phyloP scores from a whole-genome alignment of 2,113 vertebrate genomes.

The Leptodactylus fuscus region DNA sequence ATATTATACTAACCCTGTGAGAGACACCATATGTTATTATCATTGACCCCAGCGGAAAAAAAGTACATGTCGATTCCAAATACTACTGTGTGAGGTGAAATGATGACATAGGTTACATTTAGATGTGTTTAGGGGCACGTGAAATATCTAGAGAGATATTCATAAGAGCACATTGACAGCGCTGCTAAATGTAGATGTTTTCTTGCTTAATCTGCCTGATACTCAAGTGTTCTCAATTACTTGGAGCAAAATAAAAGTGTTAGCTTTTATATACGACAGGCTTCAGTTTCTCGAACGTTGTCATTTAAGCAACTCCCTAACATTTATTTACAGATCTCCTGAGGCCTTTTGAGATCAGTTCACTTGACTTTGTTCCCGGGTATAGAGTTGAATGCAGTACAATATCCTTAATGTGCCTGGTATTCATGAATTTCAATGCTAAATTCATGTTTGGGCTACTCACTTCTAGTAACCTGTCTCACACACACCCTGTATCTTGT shows the following conservation, averaged over 20 bases:
- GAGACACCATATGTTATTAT: slow-evolving; percentile 37
- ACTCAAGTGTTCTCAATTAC: slow-evolving; percentile 6
- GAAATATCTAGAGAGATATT: slow-evolving; percentile 13
- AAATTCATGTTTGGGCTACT: neutral
- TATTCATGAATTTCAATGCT: neutral
- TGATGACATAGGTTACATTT: slow-evolving; percentile 18
- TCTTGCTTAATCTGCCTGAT: neutral
- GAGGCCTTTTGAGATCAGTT: neutral
- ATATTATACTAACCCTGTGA: neutral
- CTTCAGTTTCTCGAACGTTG: neutral
- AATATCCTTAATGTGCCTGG: neutral
- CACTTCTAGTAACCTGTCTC: neutral
- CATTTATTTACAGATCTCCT: neutral
- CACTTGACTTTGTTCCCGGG: neutral
- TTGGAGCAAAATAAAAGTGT: neutral
- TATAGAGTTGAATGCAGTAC: neutral
- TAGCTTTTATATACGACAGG: neutral
- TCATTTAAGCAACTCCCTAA: slow-evolving; percentile 16
- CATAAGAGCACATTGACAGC: slow-evolving; percentile 3
- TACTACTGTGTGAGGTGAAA: slow-evolving; percentile 46
- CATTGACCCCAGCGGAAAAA: slow-evolving; percentile 28
- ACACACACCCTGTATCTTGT: neutral
- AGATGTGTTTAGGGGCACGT: slow-evolving; percentile 12
- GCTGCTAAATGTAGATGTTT: neutral
- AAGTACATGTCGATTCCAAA: slow-evolving; percentile 23